Evolutionary conservation across 35 echinoderm and acorn worm species (phyloP), one percentile per base, ranked within the genome.

Genomic region (Ophiothrix spiculata): DNA sequence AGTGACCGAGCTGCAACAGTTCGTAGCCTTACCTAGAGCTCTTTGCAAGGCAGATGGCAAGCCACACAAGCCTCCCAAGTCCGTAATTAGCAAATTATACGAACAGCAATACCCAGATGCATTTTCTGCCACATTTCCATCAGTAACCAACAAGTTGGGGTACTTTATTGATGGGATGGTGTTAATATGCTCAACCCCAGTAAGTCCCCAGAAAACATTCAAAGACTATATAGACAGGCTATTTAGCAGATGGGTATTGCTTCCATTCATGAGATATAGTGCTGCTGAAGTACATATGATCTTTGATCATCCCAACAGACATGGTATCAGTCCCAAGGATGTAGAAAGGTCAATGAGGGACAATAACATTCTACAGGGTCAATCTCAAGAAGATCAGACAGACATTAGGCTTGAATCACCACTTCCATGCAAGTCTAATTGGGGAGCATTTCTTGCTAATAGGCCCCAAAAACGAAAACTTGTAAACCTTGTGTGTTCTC

Each of bases 1-100:
- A 4, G 38, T 86, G 0, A 10, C 46, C n/a, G 56, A 31, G 38
- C 38, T 86, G 2, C 34, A 76, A 4, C 90, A 91, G 40, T 73
- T 91, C 81, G 11, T 91, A 10, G 33, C 83, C 3, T 39, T 87
- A 46, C 83, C 60, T 10, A 15, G 60, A 25, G 60, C 60, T 28
- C 60, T 69, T 12, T 69, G 60, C 60, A 69, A 28, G 3, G 16
- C 60, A 4, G 60, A 69, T 69, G 60, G 60, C 4, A 69, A 25
- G 16, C 60, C 60, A 15, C 17, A 69, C 25, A 69, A 69, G 23
- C 60, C 60, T 12, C 17, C 17, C 60, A 69, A 69, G 60, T 15
- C 60, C 60, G 29, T 69, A 28, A 69, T 69, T n/a, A 69, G 16
- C 2, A 69, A 69, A n/a, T 28, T 69, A 2, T 69, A 69, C 23